Conservation (phyloP, 1,140 invertebrate genomes). For the Drosophila paulistorum region DNA sequence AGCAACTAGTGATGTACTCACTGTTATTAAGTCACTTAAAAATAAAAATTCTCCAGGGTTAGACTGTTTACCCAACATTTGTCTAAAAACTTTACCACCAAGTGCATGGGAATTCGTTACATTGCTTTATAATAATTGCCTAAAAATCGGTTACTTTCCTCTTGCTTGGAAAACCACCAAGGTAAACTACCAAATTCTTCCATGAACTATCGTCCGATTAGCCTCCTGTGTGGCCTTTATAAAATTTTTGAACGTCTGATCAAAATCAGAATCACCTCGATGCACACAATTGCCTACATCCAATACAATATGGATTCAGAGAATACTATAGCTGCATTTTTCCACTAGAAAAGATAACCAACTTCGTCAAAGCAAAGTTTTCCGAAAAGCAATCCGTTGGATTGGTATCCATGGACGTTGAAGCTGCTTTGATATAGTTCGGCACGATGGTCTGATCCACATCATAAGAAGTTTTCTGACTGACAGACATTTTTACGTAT, state of each 20-base stretch:
- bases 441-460: too few relatives aligned
- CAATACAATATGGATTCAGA: background rate
- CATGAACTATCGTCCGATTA: constrained; percentile 3
- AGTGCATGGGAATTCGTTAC: background rate
- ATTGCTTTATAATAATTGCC: background rate
- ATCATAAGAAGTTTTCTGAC: constrained; percentile 6
- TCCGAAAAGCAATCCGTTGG: background rate
- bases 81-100: constrained; percentile 14
- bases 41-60: constrained; percentile 4
- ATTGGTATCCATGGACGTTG: constrained; percentile 9
- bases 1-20: background rate
- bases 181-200: constrained; percentile 8
- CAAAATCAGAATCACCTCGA: constrained; percentile 4
- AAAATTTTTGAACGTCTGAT: constrained; percentile 1
- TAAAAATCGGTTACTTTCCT: constrained; percentile 11
- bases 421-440: constrained; percentile 1
- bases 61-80: background rate
- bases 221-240: constrained; percentile 12
- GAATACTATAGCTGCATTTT: background rate
- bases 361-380: background rate
- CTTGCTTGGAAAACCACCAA: background rate
- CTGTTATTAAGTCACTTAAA: constrained; percentile 1
- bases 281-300: background rate
- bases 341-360: background rate
- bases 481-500: constrained; percentile 1